Conservation (phyloP, 1,140 invertebrate genomes). For the Diachasma alloeum region DNA sequence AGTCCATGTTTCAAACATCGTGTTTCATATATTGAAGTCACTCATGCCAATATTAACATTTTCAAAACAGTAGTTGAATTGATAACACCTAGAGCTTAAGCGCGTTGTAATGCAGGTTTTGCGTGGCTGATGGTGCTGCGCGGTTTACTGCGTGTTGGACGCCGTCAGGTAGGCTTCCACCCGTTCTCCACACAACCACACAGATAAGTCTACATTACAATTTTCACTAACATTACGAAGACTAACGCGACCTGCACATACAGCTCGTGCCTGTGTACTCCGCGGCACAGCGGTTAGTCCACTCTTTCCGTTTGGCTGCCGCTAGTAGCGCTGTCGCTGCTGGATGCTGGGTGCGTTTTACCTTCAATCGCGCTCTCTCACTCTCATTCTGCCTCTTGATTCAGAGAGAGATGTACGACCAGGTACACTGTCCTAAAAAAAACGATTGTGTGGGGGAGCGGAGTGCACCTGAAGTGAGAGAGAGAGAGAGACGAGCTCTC, state of each 20-base stretch:
- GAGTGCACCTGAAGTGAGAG: background rate
- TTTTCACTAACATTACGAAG: slow-evolving; percentile 41
- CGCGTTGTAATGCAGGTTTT: slow-evolving; percentile 26
- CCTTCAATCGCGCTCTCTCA: slow-evolving; percentile 16
- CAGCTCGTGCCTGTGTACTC: slow-evolving; percentile 3
- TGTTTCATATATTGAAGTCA: too few relatives aligned
- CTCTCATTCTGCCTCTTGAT: slow-evolving; percentile 30
- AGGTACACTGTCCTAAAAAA: background rate
- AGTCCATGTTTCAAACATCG: too few relatives aligned
- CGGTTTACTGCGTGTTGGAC: slow-evolving; percentile 62
- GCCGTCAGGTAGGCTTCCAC: slow-evolving; percentile 62
- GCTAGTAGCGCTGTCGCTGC: slow-evolving; percentile 65
- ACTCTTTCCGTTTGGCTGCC: slow-evolving; percentile 58
- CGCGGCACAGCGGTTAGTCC: slow-evolving; percentile 42
- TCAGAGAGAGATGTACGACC: background rate
- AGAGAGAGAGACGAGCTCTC: background rate
- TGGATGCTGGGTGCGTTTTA: slow-evolving; percentile 56
- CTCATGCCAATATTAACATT: too few relatives aligned
- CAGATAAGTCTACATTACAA: slow-evolving; percentile 42
- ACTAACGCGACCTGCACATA: slow-evolving; percentile 27
- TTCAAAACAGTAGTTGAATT: background rate
- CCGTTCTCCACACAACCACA: slow-evolving; percentile 48
- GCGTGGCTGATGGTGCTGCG: slow-evolving; percentile 48
- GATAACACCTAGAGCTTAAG: slow-evolving; percentile 5
- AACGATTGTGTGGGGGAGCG: background rate